These are phyloP conservation scores for Ridgeia piscesae DNA, from an alignment of 1,140 invertebrate species.

Conservation along the genomic window DNA sequence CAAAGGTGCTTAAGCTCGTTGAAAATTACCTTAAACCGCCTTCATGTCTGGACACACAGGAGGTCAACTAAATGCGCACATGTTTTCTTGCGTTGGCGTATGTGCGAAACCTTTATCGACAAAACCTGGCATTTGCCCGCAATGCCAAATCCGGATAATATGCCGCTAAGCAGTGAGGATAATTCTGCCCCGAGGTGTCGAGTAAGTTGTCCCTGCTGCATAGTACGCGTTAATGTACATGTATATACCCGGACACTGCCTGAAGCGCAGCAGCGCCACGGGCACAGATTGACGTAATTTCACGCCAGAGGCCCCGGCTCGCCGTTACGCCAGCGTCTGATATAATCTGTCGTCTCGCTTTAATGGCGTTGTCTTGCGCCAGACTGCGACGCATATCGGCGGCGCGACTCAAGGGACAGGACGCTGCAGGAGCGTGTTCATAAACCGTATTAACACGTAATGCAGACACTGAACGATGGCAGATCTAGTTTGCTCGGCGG, in stretches of 20 bases:
- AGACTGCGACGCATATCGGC: background rate
- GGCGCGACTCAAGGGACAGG: background rate
- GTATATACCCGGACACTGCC: background rate
- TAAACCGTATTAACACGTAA: background rate
- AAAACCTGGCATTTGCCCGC: background rate
- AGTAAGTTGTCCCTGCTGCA: background rate
- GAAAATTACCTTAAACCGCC: background rate
- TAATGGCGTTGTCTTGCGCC: background rate
- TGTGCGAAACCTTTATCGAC: background rate
- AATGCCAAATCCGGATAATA: background rate
- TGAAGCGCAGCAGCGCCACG: background rate
- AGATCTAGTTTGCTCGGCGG: background rate
- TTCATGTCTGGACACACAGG: background rate
- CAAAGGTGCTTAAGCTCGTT: background rate
- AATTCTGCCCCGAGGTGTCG: background rate
- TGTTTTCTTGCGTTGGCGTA: background rate
- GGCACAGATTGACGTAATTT: background rate
- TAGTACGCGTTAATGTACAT: background rate
- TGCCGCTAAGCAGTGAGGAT: background rate
- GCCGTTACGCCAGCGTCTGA: background rate
- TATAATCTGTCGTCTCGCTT: constrained; percentile 1
- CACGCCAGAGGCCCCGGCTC: background rate
- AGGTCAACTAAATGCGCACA: background rate
- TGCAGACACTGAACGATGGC: background rate
- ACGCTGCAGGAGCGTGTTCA: background rate